These are phyloP conservation scores for Ernsta delagoae DNA, from an alignment of 2,888 invertebrate species.

Conservation along the genomic window DNA sequence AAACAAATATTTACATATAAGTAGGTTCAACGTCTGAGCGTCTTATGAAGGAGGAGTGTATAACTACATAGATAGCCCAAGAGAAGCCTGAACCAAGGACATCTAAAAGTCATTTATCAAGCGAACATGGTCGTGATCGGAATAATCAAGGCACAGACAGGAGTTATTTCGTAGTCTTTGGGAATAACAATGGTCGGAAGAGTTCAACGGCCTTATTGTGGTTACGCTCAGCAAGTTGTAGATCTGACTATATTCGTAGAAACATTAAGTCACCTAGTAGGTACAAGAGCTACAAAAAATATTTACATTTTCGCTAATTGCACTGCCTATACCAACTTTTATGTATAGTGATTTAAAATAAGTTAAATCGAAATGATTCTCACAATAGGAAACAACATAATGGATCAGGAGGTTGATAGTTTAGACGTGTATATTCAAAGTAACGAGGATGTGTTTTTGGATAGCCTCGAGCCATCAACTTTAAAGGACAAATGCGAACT, in stretches of 20 bases:
- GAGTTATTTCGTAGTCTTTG: conserved; percentile 70
- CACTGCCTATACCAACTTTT: too few species aligned
- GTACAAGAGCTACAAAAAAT: conserved; percentile 2
- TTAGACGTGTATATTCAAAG: conserved; percentile 67
- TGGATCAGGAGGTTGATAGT: conserved; percentile 73
- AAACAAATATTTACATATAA: too few species aligned
- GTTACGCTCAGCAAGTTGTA: conserved; percentile 58
- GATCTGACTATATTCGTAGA: conserved; percentile 25
- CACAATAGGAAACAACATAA: conserved; percentile 70
- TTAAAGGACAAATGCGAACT: conserved; percentile 63
- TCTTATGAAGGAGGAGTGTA: too few species aligned
- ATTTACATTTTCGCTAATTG: background rate
- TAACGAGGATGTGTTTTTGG: conserved; percentile 65
- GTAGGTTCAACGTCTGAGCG: too few species aligned
- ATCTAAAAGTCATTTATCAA: conserved; percentile 63
- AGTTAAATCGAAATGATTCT: conserved; percentile 42
- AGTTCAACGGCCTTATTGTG: conserved; percentile 76
- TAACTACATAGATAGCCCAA: background rate
- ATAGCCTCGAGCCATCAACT: conserved; percentile 71
- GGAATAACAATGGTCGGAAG: conserved; percentile 73
- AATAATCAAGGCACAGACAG: conserved; percentile 64
- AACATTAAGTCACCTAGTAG: conserved; percentile 9
- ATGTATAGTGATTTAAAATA: too few species aligned
- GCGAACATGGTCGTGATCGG: conserved; percentile 65
- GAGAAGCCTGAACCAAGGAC: conserved; percentile 51